A percentile compares a stretch with the other conserved stretches of the same genome.
Conservation (phyloP, 2,888 invertebrate genomes). For the Erebia palarica region DNA sequence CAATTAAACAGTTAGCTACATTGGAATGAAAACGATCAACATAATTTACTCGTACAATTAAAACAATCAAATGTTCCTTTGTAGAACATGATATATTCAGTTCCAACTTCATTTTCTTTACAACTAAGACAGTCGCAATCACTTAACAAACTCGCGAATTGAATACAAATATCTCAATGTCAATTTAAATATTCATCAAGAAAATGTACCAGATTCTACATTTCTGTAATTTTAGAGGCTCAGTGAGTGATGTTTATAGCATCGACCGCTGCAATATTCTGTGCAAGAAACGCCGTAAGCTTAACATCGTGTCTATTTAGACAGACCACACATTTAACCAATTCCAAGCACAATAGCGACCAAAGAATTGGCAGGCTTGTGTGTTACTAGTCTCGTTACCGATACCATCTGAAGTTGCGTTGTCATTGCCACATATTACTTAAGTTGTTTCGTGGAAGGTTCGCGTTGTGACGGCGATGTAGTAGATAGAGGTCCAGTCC, state of each 20-base stretch:
- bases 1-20: not conserved
- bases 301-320: not conserved
- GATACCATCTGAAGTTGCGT: no score
- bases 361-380: no score
- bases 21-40: not conserved
- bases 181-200: constrained; percentile 29
- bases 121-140: constrained; percentile 10
- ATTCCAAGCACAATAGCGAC: not conserved
- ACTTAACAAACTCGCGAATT: constrained; percentile 26
- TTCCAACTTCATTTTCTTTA: constrained; percentile 1
- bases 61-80: not conserved
- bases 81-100: not conserved
- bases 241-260: constrained; percentile 40
- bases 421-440: no score
- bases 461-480: no score
- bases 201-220: constrained; percentile 46
- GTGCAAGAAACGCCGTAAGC: constrained; percentile 38
- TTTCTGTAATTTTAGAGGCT: constrained; percentile 36
- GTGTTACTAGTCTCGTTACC: no score
- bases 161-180: constrained; percentile 30
- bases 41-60: not conserved
- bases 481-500: no score
- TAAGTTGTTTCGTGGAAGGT: no score
- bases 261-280: constrained; percentile 56
- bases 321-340: not conserved